A percentile compares a stretch with the other conserved stretches of the same genome.
phyloP scores from a whole-genome alignment of 1,140 invertebrate genomes.

The Periplaneta americana region DNA sequence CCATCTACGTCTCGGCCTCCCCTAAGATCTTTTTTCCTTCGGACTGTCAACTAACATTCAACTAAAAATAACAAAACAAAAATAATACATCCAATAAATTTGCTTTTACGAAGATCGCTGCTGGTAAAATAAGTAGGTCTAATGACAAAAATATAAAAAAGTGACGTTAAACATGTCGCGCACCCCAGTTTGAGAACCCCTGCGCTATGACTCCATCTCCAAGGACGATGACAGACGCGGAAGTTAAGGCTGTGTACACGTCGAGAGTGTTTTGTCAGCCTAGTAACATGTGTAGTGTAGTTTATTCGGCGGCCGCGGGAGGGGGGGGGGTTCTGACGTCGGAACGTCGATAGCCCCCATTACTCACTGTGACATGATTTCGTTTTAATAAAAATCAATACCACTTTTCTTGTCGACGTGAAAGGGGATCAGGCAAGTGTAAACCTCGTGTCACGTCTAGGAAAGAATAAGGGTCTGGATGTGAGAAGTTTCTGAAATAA shows the following conservation, averaged over 20 bases:
- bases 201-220: neutral
- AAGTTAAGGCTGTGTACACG: neutral
- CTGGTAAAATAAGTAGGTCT: too few relatives aligned
- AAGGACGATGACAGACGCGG: neutral
- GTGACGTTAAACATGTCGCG: too few relatives aligned
- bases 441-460: too few relatives aligned
- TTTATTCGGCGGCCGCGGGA: neutral
- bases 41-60: too few relatives aligned
- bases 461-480: too few relatives aligned
- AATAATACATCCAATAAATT: too few relatives aligned
- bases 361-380: neutral
- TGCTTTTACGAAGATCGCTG: too few relatives aligned
- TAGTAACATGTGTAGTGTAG: neutral
- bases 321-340: neutral
- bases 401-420: neutral
- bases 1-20: too few relatives aligned
- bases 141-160: too few relatives aligned
- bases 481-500: too few relatives aligned
- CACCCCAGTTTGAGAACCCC: neutral
- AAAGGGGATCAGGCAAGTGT: neutral
- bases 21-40: too few relatives aligned
- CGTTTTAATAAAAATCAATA: conserved; percentile 9
- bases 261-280: neutral
- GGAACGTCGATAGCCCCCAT: neutral
- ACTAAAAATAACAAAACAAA: too few relatives aligned